phyloP scores from a whole-genome alignment of 2,113 vertebrate genomes.

The Aleadryas rufinucha region DNA sequence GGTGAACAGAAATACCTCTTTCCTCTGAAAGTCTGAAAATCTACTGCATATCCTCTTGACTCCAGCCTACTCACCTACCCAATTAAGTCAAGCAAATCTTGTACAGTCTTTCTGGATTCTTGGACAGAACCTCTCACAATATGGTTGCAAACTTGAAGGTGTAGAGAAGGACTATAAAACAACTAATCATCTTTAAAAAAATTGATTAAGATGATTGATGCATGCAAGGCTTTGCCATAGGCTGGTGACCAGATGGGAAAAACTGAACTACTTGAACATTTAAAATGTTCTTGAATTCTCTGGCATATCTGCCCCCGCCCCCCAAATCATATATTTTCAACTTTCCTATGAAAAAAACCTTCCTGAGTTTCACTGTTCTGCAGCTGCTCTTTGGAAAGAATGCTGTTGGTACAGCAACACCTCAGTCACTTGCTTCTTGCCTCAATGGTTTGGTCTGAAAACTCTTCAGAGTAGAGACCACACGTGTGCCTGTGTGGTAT shows the following conservation, averaged over 20 bases:
- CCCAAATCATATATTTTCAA: background rate
- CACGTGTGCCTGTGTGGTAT: rapidly evolving
- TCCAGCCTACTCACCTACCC: background rate
- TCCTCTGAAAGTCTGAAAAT: background rate
- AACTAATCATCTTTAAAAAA: background rate
- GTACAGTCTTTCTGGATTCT: background rate
- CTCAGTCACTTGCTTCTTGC: background rate
- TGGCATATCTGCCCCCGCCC: rapidly evolving
- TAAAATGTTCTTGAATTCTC: background rate
- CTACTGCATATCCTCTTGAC: background rate
- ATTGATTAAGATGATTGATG: background rate
- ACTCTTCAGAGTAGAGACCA: background rate
- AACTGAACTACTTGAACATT: background rate
- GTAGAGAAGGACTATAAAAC: background rate
- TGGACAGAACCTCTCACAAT: background rate
- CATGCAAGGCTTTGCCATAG: background rate
- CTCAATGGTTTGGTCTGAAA: background rate
- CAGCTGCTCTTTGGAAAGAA: background rate
- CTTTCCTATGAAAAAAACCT: background rate
- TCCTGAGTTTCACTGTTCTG: background rate
- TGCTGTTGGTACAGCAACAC: background rate
- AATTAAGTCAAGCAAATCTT: background rate
- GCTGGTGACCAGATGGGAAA: background rate
- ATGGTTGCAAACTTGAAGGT: background rate
- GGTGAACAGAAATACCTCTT: background rate